Conservation (phyloP, 2,113 vertebrate species). For the Oenanthe oenanthe region DNA sequence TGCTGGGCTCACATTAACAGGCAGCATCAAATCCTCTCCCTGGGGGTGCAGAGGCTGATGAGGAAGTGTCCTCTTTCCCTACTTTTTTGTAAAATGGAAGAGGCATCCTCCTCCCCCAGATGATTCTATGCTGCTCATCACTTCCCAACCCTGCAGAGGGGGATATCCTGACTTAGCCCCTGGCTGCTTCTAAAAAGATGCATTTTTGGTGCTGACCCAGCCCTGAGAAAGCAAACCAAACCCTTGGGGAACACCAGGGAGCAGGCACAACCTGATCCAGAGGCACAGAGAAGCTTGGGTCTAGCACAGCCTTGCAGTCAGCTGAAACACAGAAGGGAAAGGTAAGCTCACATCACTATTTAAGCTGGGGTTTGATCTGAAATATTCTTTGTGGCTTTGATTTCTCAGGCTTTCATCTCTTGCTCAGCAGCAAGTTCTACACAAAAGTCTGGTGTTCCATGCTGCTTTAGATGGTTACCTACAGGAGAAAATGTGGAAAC, state of each 20-base stretch:
- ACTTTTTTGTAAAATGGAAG: neutral
- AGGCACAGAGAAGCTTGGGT: neutral
- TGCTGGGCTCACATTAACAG: neutral
- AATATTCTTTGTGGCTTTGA: neutral
- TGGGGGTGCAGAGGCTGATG: neutral
- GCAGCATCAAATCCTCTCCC: neutral
- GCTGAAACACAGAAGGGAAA: neutral
- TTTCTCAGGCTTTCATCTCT: neutral
- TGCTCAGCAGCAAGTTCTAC: neutral
- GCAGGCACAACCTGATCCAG: neutral
- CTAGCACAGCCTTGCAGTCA: neutral
- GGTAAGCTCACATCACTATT: neutral
- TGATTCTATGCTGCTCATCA: rapidly evolving
- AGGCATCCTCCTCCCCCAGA: neutral
- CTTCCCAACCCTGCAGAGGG: neutral
- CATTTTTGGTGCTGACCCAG: neutral
- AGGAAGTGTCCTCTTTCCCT: neutral
- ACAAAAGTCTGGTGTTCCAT: neutral
- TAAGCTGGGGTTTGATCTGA: neutral
- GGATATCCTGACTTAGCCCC: neutral
- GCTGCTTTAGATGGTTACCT: neutral
- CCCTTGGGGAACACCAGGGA: neutral
- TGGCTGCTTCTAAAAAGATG: neutral
- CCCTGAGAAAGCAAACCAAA: neutral
- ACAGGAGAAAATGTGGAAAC: neutral